Base-by-base conservation (phyloP, 2,113 vertebrate genomes). In the Scartelaos histophorus region DNA sequence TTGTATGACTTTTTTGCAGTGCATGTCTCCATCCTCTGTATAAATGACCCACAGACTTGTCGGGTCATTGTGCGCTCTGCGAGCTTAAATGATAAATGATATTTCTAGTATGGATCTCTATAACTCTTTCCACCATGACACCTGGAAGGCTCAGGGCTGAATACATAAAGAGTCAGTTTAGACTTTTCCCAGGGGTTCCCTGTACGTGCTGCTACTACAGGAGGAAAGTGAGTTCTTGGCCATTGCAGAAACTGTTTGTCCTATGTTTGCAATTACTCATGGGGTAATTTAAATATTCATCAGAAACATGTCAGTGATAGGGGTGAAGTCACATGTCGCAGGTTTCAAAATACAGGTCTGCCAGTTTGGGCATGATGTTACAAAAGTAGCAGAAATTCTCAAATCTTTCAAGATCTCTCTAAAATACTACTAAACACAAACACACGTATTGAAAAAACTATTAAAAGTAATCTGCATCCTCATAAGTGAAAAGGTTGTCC, bases 101-200 rank as follows among this genome's bases (percentile, higher is more conserved):
- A 61, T 29, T 56, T 47, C 70, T 73, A 58, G 67, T 71, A 19
- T 60, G 24, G 45, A 57, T 75, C 74, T 70, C 62, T 70, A 71
- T 76, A 80, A 81, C 60, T 69, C 2, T 65, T 45, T 53, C 64
- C 16, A 38, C 53, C 19, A 71, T 75, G 76, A 72, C 76, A 74
- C 67, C 64, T 49, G 71, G 35, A 58, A 56, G 66, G 68, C 49
- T 64, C 61, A 80, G 67, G 69, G 73, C 81, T 74, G 84, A 84
- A 86, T 86, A 75, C 67, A 88, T 78, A 46, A 0, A n/a, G 47
- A 73, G 78, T 51, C 80, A 67, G 77, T 64, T 46, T 56, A 22
- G 21, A 5, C 12, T 56, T 80, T 71, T 73, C 77, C 69, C 60
- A 4, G 9, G n/a, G 71, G 69, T 38, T 58, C 53, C 73, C 35